These are phyloP conservation scores for Nipponacmea schrenckii DNA, from an alignment of 2,888 invertebrate genomes.

Conservation along the genomic window DNA sequence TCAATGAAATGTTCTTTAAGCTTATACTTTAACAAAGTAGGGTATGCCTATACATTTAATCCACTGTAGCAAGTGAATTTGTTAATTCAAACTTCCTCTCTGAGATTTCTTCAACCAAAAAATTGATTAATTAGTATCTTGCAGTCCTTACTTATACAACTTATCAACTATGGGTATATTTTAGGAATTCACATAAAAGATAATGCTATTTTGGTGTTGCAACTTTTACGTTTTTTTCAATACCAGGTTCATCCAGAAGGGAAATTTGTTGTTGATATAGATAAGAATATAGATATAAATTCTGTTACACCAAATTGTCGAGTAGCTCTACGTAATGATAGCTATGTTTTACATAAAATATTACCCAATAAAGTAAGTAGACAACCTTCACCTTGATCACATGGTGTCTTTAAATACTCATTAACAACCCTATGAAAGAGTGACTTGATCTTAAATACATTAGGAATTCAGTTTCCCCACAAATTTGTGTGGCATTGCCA, in stretches of 20 bases:
- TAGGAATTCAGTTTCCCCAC: neutral
- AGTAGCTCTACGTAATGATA: conserved; percentile 97
- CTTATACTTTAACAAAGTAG: too few relatives aligned
- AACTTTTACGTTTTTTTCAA: neutral
- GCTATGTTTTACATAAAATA: conserved; percentile 98
- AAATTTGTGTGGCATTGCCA: conserved; percentile 1
- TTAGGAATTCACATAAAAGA: too few relatives aligned
- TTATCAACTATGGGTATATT: too few relatives aligned
- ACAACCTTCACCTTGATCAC: neutral
- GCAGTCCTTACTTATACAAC: neutral
- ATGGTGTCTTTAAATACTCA: neutral
- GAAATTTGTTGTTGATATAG: conserved; percentile 98
- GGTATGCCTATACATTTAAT: too few relatives aligned
- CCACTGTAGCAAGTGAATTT: too few relatives aligned
- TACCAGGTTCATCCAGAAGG: conserved; percentile 95
- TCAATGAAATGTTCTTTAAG: too few relatives aligned
- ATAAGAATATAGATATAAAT: conserved; percentile 98
- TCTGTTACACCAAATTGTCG: conserved; percentile 97
- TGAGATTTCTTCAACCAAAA: neutral
- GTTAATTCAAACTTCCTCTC: neutral
- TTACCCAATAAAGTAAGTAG: conserved; percentile 88
- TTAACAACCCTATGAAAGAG: neutral
- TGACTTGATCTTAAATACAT: neutral
- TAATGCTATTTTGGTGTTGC: too few relatives aligned
- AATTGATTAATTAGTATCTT: conserved; percentile 1